Conservation (phyloP, 2,113 vertebrate species). For the Macroglossus sobrinus region DNA sequence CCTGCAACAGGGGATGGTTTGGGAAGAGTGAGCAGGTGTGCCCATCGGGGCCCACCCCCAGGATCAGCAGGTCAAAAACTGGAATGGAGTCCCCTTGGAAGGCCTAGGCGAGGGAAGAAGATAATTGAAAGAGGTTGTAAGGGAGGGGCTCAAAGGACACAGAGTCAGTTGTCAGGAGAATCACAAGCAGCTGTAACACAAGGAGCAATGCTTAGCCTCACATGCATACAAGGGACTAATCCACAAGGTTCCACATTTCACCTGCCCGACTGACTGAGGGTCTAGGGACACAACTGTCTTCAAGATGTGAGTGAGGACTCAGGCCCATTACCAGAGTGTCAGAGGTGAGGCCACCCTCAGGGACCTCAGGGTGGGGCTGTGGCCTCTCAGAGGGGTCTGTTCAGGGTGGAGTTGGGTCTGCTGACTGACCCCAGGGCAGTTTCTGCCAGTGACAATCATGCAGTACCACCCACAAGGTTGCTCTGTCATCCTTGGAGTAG, state of each 20-base stretch:
- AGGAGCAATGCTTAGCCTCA: background rate
- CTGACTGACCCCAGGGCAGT: background rate
- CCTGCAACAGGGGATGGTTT: constrained; percentile 90
- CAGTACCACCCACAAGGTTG: background rate
- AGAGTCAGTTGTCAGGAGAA: background rate
- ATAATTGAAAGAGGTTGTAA: background rate
- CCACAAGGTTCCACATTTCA: background rate
- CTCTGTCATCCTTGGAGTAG: accelerated
- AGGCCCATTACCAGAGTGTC: background rate
- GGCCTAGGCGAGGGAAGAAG: constrained; percentile 75
- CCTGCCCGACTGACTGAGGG: no score
- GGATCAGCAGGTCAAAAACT: constrained; percentile 90
- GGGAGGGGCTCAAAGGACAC: background rate
- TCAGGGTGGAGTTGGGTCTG: background rate
- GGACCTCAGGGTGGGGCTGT: background rate
- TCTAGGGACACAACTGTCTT: background rate
- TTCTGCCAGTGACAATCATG: background rate
- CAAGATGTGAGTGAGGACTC: background rate
- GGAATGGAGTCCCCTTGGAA: constrained; percentile 87
- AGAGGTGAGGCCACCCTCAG: background rate
- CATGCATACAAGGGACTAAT: background rate
- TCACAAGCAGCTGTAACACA: background rate
- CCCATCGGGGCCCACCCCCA: constrained; percentile 94
- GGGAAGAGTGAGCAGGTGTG: constrained; percentile 96
- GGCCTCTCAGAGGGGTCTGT: background rate